Evolutionary conservation across 2,888 invertebrate species (phyloP).

Genomic region (Tanytarsus gracilentus): DNA sequence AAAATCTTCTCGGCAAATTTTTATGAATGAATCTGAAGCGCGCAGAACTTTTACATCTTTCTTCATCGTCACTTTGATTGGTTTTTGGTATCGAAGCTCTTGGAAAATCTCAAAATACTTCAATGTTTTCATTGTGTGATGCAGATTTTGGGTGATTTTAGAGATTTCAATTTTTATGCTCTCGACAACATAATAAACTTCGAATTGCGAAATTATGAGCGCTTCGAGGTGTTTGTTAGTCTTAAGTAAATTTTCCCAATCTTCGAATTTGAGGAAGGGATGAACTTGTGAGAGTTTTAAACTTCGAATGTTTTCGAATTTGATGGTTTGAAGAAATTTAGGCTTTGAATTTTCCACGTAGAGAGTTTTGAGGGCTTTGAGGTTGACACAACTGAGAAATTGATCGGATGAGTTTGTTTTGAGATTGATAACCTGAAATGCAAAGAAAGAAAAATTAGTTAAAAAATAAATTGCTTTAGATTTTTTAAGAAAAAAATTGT

Average conservation of each 20-base stretch:
- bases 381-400: constrained; percentile 2
- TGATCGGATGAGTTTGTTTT: constrained; percentile 20
- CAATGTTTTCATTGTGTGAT: not conserved
- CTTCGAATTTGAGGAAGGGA: constrained; percentile 16
- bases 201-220: not conserved
- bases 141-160: constrained; percentile 16
- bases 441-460: too few relatives aligned
- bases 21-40: constrained; percentile 23
- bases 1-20: constrained; percentile 21
- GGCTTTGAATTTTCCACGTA: constrained; percentile 19
- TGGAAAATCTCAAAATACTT: constrained; percentile 19
- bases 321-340: constrained; percentile 22
- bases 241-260: constrained; percentile 25
- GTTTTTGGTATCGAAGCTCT: constrained; percentile 20
- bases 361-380: constrained; percentile 7
- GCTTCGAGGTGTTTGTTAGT: not conserved
- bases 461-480: too few relatives aligned
- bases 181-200: constrained; percentile 19
- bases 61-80: constrained; percentile 4
- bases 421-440: not conserved
- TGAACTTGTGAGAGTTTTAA: constrained; percentile 16
- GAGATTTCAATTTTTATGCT: constrained; percentile 9
- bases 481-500: too few relatives aligned
- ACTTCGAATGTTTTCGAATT: not conserved
- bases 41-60: not conserved